Evolutionary conservation across 23 tunicate genomes (phyloP).

Genomic region (Trididemnum nubilum): DNA sequence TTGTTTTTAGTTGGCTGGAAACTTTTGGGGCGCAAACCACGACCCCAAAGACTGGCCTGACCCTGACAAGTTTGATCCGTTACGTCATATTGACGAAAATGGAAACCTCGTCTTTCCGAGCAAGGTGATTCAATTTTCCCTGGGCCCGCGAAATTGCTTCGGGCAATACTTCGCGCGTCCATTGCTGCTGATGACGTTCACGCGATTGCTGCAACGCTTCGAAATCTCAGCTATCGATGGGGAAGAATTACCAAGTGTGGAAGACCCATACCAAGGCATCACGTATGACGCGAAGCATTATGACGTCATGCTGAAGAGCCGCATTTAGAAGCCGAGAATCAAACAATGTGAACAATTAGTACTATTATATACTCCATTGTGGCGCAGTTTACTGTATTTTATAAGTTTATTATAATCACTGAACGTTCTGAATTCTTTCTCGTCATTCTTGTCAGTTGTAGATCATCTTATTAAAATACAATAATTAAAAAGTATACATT

Average conservation of each 20-base stretch:
- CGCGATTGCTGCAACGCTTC: background rate
- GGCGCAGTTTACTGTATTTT: too few species aligned
- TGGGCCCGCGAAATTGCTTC: background rate
- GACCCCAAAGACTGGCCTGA: background rate
- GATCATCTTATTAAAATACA: too few species aligned
- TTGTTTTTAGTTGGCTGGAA: background rate
- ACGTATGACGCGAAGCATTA: background rate
- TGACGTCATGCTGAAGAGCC: background rate
- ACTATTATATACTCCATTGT: too few species aligned
- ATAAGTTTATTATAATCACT: too few species aligned
- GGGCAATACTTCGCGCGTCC: background rate
- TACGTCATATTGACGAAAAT: background rate
- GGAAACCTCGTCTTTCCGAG: background rate
- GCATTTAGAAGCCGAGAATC: too few species aligned
- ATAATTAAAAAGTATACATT: too few species aligned
- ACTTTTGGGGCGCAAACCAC: constrained; percentile 3
- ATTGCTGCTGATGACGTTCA: background rate
- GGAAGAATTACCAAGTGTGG: background rate
- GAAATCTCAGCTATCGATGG: background rate
- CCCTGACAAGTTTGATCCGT: background rate
- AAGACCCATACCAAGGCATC: background rate
- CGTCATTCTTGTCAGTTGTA: too few species aligned
- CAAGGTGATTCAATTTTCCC: background rate
- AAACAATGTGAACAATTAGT: too few species aligned
- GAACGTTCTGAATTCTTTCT: too few species aligned